Evolutionary conservation across 2,113 vertebrate genomes (phyloP), one percentile per base, ranked within the genome.

Genomic region (Prochilodus magdalenae): DNA sequence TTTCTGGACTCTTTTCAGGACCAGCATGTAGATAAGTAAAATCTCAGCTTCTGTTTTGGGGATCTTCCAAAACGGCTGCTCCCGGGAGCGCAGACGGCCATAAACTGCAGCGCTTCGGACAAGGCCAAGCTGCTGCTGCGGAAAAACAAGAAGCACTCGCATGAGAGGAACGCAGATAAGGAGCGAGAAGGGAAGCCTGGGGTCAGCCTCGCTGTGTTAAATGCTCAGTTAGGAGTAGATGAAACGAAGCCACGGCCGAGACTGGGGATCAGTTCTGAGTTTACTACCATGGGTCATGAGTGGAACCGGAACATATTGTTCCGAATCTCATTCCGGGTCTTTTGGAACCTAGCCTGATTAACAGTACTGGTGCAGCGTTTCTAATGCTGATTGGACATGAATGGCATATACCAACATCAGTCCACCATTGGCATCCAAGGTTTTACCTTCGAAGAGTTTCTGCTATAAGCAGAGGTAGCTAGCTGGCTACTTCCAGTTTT

Each of bases 31-130:
- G 12, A 15, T 36, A 22, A 47, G 33, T 40, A 24, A 12, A 26
- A 24, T 14, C 49, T 27, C 40, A 47, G 70, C 40, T 73, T 44
- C 40, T 49, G n/a, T 36, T 53, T 30, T 79, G 63, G 76, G 49
- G 65, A 4, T 12, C 65, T 57, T 79, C 62, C 62, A 79, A 67
- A 78, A 78, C 44, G 53, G 76, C 24, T 67, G 76, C 51, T 78
- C 51, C 18, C 20, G 10, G 30, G 10, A 18, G 1, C 49, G 47
- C 44, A 44, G 36, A 22, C 7, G 18, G 60, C 30, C 36, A 29
- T 66, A 79, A 79, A 67, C 47, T 10, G 62, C 65, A 69, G 49
- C 55, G 20, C 49, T 33, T 63, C 57, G 44, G 33, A 24, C 70
- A 26, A 51, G 22, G 22, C 69, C 22, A 44, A 51, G 36, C 36